phyloP scores from a whole-genome alignment of 2,888 invertebrate species.

The Oxycera nigricornis region DNA sequence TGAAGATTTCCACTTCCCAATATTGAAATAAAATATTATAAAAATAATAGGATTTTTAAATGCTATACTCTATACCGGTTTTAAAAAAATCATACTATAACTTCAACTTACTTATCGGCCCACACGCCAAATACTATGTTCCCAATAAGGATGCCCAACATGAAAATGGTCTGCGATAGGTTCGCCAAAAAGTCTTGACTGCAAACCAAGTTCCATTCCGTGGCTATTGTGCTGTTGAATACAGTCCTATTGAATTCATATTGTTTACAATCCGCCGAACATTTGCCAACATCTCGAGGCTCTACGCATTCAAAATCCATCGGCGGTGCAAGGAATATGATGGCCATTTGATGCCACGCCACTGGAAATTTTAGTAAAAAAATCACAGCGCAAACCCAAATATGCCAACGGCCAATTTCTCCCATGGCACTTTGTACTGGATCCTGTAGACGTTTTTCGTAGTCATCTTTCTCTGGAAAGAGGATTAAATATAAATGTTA shows the following conservation, averaged over 20 bases:
- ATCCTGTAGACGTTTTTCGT: slow-evolving; percentile 64
- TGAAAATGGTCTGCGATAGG: slow-evolving; percentile 76
- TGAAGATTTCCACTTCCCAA: too few species aligned
- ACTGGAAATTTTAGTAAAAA: slow-evolving; percentile 79
- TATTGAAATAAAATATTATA: neutral
- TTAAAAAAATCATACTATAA: too few species aligned
- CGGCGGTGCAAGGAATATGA: slow-evolving; percentile 78
- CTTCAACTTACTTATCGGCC: slow-evolving; percentile 69
- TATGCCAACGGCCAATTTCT: slow-evolving; percentile 76
- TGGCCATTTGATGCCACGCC: slow-evolving; percentile 81
- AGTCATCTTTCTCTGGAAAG: slow-evolving; percentile 46
- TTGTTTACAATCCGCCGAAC: slow-evolving; percentile 65
- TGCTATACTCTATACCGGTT: too few species aligned
- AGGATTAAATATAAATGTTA: too few species aligned
- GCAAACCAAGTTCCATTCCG: slow-evolving; percentile 79
- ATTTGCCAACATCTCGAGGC: slow-evolving; percentile 55
- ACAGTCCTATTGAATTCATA: slow-evolving; percentile 69
- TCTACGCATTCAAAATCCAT: slow-evolving; percentile 66
- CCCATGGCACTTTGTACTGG: slow-evolving; percentile 75
- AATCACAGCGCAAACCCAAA: slow-evolving; percentile 72
- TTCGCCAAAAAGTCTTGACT: slow-evolving; percentile 70
- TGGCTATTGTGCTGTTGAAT: slow-evolving; percentile 73
- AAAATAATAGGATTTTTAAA: too few species aligned
- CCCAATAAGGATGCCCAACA: slow-evolving; percentile 77
- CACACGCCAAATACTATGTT: slow-evolving; percentile 76